These are phyloP conservation scores for Seira musarum DNA, from an alignment of 2,888 invertebrate species.

Conservation along the genomic window DNA sequence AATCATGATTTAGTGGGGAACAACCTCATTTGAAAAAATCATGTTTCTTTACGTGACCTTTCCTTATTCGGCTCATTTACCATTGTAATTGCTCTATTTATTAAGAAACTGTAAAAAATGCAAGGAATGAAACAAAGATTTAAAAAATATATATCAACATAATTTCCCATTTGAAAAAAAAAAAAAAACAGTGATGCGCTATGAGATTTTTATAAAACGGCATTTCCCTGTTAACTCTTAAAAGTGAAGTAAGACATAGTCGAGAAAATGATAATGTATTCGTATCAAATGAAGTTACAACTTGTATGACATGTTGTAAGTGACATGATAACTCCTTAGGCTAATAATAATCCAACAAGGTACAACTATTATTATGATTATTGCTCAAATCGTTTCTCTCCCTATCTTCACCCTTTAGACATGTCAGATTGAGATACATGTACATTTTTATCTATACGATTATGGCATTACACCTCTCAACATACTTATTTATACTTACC, in stretches of 20 bases:
- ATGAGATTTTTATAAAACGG: no score
- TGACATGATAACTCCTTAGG: slow-evolving; percentile 59
- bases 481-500: neutral
- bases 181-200: no score
- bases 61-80: slow-evolving; percentile 48
- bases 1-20: slow-evolving; percentile 32
- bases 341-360: slow-evolving; percentile 50
- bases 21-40: slow-evolving; percentile 20
- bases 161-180: no score
- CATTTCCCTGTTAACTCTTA: slow-evolving; percentile 45
- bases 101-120: slow-evolving; percentile 10
- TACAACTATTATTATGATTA: slow-evolving; percentile 7
- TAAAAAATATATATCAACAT: no score
- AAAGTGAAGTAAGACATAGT: slow-evolving; percentile 46
- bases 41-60: slow-evolving; percentile 28
- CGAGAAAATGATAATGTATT: no score
- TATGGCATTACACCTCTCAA: neutral
- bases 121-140: neutral
- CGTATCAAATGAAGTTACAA: slow-evolving; percentile 34
- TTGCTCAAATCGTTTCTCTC: neutral
- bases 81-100: slow-evolving; percentile 56
- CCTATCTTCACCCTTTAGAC: neutral
- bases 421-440: neutral
- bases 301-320: slow-evolving; percentile 59
- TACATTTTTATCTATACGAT: neutral